Base-by-base conservation (phyloP, 2,888 invertebrate genomes). In the Lycia hirtaria region DNA sequence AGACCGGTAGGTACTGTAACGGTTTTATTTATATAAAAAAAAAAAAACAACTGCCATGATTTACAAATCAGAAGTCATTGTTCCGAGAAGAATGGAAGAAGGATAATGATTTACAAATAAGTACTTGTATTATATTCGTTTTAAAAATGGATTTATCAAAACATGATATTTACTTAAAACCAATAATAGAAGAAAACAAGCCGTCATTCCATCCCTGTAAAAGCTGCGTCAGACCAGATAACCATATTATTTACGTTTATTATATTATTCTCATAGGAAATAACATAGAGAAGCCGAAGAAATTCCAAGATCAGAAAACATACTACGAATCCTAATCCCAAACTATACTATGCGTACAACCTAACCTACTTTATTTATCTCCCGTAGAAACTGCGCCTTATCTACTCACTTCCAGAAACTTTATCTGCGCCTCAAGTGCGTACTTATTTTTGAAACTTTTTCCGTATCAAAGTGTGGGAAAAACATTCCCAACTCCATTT, bases 401-500 rank as follows among this genome's bases (percentile, higher is more conserved):
- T 44, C 35, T 17, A 56, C 41, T 14, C 37, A 43, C 48, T 17
- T 55, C 17, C 48, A 56, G 56, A 57, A 63, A 57, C 64, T 66
- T 65, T 64, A 64, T 64, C 64, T 33, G 30, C 44, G 43, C 22
- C 53, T 57, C 57, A 57, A 60, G 64, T 61, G 56, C 50, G 40
- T 51, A 40, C 45, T 56, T 52, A 47, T 48, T 57, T 47, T 58
- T 56, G 45, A 61, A 64, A 66, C 58, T 62, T 64, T 62, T 57
- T 57, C 59, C 60, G 50, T 67, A 62, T 65, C 62, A 62, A 61
- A 66, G 64, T 68, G 68, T 68, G 66, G 60, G 68, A 66, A 68
- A 64, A 60, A 61, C 49, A 57, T 59, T 57, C 53, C 55, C 62
- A 51, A 58, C 62, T 60, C 62, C 64, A 65, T 64, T 68, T 65